phyloP scores from a whole-genome alignment of 2,888 invertebrate genomes.

The Rhorus exstirpatorius region DNA sequence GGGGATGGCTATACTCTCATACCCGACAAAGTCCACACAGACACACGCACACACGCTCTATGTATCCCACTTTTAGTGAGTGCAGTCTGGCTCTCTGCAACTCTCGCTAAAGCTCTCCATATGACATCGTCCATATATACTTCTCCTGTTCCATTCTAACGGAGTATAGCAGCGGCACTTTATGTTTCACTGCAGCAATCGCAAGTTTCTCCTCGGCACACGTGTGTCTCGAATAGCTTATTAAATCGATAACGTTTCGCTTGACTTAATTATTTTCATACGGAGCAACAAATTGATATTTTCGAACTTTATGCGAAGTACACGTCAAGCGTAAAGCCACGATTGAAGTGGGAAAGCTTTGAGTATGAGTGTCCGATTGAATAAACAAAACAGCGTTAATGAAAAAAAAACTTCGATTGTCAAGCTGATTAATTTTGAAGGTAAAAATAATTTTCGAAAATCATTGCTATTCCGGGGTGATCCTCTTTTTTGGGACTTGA shows the following conservation, averaged over 20 bases:
- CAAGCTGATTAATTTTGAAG: no score
- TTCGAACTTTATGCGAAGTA: slow-evolving; percentile 6
- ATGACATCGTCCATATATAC: slow-evolving; percentile 3
- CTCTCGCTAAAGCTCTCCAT: neutral
- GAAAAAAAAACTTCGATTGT: no score
- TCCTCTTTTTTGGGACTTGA: no score
- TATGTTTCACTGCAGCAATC: slow-evolving; percentile 25
- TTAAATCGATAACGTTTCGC: slow-evolving; percentile 37
- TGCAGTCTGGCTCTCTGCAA: neutral
- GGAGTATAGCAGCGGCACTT: slow-evolving; percentile 15
- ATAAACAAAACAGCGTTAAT: neutral
- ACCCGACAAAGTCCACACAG: neutral
- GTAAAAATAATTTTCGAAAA: no score
- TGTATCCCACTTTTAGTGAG: slow-evolving; percentile 19
- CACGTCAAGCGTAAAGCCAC: neutral
- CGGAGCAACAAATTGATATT: neutral
- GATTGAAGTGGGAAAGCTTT: neutral
- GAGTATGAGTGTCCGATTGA: neutral
- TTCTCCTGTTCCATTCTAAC: slow-evolving; percentile 27
- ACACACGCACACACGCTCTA: neutral
- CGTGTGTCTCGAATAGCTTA: slow-evolving; percentile 7
- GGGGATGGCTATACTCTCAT: neutral
- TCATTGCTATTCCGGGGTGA: no score
- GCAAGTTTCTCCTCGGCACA: neutral
- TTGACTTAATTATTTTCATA: slow-evolving; percentile 21